Evolutionary conservation across 2,113 vertebrate species (phyloP), one percentile per base, ranked within the genome.

Genomic region (Chauna torquata): DNA sequence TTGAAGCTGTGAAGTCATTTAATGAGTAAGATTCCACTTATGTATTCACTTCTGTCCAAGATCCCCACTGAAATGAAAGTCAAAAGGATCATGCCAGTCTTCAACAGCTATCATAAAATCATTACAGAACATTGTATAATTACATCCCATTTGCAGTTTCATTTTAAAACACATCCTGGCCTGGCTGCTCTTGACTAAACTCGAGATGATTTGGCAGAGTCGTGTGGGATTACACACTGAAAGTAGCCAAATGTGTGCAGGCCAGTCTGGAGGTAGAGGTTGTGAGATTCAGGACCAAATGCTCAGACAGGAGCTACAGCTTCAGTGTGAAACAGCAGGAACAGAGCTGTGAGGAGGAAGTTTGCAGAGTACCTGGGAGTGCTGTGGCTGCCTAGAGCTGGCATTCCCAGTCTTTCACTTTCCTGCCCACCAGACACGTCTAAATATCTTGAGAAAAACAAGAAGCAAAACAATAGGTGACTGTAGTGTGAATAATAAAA

Each of bases 381-480:
- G 54, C 40, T 82, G 88, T 0, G 6, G 93, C 91, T 96, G 91
- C 81, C 90, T 84, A 64, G 92, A 92, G 92, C 86, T 72, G 72
- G 80, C 86, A 96, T 91, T 91, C 97, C 94, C 62, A 69, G 52
- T 70, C 92, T 90, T 90, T 70, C 91, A 92, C 92, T 98, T 97
- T 96, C 97, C 96, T 97, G 96, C 78, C 94, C 95, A 97, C 94
- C 79, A 88, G 96, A 96, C 97, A 88, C 47, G 89, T 96, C 95
- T 97, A 97, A 97, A 95, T 98, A 88, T 95, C 95, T 95, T 94
- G 93, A 97, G 97, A 93, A 98, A 98, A 98, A 97, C 96, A 98
- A 98, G 96, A 95, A 96, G 95, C 87, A 71, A 91, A 98, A 98
- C 97, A 98, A 98, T 97, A 97, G 97, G 75, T 86, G 86, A 91